Evolutionary conservation across 2,113 vertebrate species (phyloP), one percentile per base, ranked within the genome.

Genomic region (Calyptomena viridis): DNA sequence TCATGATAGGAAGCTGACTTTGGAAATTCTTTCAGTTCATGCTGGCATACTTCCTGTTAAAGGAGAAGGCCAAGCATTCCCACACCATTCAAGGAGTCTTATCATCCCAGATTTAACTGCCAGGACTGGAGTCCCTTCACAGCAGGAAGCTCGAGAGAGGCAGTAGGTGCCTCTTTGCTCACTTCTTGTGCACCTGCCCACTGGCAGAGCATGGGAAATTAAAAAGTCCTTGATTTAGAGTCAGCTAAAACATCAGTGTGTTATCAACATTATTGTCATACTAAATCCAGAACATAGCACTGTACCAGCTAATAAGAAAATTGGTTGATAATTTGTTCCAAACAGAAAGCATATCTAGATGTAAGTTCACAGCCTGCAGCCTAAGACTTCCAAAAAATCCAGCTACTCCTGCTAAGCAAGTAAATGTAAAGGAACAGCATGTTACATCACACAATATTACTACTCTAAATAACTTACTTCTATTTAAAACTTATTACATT

Each of bases 401-500:
- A 75, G 16, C 11, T 68, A 53, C n/a, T 82, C 17, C 31, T 68
- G 33, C 23, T n/a, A 40, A 75, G 24, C 20, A 75, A 40, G n/a
- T 75, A 82, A 89, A 82, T 16, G 13, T 60, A 22, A 68, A 39
- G 13, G 40, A 68, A 46, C 33, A 74, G 46, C 7, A 16, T 59
- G 8, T 37, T 59, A 6, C 58, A 60, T 60, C 15, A 30, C 15
- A 53, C 0, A 0, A 12, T n/a, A 67, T 17, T 40, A 21, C 35
- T 40, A 47, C 4, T 82, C n/a, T 47, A 40, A 75, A 22, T 35
- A 47, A 22, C 21, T 47, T 68, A 39, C 11, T 67, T 6, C 14
- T 55, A 14, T 15, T 12, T 40, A 53, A 55, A 82, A 62, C 9
- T 40, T 39, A 39, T 0, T 59, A 7, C n/a, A 35, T 60, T 83